Conservation (phyloP, 2,113 vertebrate species). For the Laticauda laticaudata region DNA sequence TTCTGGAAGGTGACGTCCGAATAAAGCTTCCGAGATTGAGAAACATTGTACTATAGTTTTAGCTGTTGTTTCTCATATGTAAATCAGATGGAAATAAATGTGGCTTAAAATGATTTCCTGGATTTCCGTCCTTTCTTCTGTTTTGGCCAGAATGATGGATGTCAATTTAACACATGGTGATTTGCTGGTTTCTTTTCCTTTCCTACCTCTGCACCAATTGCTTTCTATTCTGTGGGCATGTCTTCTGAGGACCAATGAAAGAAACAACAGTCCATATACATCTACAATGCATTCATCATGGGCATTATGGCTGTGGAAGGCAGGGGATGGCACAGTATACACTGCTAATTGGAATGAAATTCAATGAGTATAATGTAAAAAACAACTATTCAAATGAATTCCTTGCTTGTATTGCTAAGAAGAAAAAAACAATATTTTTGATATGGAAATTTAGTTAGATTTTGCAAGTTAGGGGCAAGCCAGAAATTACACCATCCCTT, state of each 20-base stretch:
- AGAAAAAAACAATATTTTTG: background rate
- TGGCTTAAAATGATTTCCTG: background rate
- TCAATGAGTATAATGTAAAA: background rate
- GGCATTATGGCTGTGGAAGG: background rate
- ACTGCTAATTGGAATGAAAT: background rate
- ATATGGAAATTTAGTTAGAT: background rate
- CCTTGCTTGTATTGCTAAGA: background rate
- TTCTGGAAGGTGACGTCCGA: background rate
- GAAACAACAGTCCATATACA: background rate
- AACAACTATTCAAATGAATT: background rate
- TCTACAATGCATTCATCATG: background rate
- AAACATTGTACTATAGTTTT: background rate
- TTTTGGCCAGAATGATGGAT: background rate
- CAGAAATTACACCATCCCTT: background rate
- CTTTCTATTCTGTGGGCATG: background rate
- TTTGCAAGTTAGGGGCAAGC: background rate
- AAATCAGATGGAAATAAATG: background rate
- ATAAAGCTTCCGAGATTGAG: background rate
- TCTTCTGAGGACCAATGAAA: background rate
- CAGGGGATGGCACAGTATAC: background rate
- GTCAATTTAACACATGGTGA: background rate
- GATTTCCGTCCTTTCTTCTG: background rate
- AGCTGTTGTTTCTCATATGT: background rate
- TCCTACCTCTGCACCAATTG: background rate
- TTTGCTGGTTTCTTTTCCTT: background rate